phyloP scores from a whole-genome alignment of 2,113 vertebrate genomes.

The Periophthalmodon schlosseri region DNA sequence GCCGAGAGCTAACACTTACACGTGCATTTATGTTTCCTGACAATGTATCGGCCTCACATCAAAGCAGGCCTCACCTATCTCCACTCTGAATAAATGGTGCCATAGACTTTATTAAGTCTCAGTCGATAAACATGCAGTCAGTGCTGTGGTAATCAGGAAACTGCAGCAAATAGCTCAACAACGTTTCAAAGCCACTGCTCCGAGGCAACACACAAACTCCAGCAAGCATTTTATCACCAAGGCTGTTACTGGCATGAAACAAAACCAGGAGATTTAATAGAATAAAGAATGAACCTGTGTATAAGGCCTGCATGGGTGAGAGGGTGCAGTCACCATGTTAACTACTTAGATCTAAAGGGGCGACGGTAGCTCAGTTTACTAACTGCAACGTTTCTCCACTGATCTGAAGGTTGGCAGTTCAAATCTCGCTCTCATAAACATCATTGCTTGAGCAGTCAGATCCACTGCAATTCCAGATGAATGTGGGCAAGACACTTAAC shows the following conservation, averaged over 20 bases:
- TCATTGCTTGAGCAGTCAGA: too few species aligned
- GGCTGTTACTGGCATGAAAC: slow-evolving; percentile 99
- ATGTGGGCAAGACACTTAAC: too few species aligned
- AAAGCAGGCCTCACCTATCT: slow-evolving; percentile 85
- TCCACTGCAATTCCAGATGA: too few species aligned
- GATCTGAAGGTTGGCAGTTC: too few species aligned
- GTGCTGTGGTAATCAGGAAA: slow-evolving; percentile 96
- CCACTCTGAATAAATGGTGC: slow-evolving; percentile 79
- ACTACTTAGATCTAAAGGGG: slow-evolving; percentile 93
- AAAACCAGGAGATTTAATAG: slow-evolving; percentile 97
- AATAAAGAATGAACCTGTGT: slow-evolving; percentile 93
- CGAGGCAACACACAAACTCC: slow-evolving; percentile 93
- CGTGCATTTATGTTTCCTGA: slow-evolving; percentile 49
- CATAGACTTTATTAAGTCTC: slow-evolving; percentile 91
- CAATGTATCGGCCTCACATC: slow-evolving; percentile 89
- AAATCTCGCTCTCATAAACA: too few species aligned
- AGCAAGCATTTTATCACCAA: slow-evolving; percentile 99
- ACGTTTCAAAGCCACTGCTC: slow-evolving; percentile 96
- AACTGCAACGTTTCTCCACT: too few species aligned
- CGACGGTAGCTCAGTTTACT: too few species aligned
- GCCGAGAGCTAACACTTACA: slow-evolving; percentile 57
- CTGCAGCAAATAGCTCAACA: slow-evolving; percentile 95
- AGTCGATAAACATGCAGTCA: slow-evolving; percentile 99
- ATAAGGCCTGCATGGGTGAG: slow-evolving; percentile 85
- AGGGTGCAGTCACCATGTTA: slow-evolving; percentile 86